phyloP scores from a whole-genome alignment of 2,113 vertebrate genomes.

The Actenoides hombroni region DNA sequence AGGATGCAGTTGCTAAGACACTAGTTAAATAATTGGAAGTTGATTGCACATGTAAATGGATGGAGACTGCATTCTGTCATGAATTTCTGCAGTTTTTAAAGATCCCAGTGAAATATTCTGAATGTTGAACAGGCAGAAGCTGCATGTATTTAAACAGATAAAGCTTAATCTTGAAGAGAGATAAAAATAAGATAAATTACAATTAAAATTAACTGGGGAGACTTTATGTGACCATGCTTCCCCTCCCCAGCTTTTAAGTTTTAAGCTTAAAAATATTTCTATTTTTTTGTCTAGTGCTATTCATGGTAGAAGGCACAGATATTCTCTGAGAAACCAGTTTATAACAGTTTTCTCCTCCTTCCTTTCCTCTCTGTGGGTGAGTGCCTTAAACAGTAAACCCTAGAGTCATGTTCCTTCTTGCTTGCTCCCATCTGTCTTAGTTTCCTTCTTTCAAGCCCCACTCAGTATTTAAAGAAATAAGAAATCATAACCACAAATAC shows the following conservation, averaged over 20 bases:
- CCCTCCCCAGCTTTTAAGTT: neutral
- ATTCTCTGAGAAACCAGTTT: neutral
- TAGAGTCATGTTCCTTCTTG: neutral
- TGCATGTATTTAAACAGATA: neutral
- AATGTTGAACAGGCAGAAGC: neutral
- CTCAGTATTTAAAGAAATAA: neutral
- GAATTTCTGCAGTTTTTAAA: neutral
- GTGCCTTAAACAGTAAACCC: neutral
- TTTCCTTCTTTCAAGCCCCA: neutral
- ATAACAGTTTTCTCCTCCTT: neutral
- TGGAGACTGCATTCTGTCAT: neutral
- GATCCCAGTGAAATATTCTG: neutral
- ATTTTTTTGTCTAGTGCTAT: neutral
- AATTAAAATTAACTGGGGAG: neutral
- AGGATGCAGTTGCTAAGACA: slow-evolving; percentile 1
- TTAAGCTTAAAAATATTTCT: neutral
- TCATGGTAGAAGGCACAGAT: neutral
- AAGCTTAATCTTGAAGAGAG: neutral
- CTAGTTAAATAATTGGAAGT: neutral
- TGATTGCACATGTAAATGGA: neutral
- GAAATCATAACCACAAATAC: neutral
- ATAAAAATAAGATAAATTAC: neutral
- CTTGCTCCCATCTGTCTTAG: neutral
- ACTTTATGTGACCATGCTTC: neutral
- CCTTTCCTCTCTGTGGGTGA: neutral